phyloP scores from a whole-genome alignment of 2,888 invertebrate species.

The Aleiodes leptofemur region DNA sequence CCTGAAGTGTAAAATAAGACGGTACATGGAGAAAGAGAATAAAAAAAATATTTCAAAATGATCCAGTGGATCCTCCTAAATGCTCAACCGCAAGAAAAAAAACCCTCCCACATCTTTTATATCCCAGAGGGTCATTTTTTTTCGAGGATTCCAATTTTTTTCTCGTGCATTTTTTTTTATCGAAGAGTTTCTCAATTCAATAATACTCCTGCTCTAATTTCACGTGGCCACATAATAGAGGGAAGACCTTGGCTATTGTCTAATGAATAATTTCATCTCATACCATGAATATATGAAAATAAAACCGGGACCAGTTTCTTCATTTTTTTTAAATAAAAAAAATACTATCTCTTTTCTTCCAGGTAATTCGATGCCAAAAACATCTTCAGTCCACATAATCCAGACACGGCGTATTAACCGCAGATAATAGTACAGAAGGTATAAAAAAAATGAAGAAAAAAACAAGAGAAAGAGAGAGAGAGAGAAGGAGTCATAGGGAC shows the following conservation, averaged over 20 bases:
- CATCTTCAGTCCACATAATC: not conserved
- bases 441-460: conserved; percentile 13
- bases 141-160: conserved; percentile 7
- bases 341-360: not conserved
- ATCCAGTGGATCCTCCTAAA: conserved; percentile 22
- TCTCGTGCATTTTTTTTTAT: not conserved
- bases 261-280: conserved; percentile 16
- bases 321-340: conserved; percentile 39
- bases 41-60: conserved; percentile 12
- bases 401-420: conserved; percentile 22
- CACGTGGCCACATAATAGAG: conserved; percentile 1
- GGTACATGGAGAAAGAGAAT: not conserved
- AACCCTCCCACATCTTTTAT: not conserved
- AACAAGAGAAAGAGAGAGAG: not conserved
- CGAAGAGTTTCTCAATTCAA: not conserved
- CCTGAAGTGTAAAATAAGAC: conserved; percentile 23
- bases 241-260: conserved; percentile 19
- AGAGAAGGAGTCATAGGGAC: conserved; percentile 31
- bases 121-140: conserved; percentile 13
- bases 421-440: not conserved
- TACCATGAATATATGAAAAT: not conserved
- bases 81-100: conserved; percentile 26
- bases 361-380: not conserved
- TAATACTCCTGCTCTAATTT: conserved; percentile 26
- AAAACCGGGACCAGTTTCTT: conserved; percentile 45